Evolutionary conservation across 2,113 vertebrate species (phyloP), one percentile per base, ranked within the genome.

Genomic region (Carassius auratus): DNA sequence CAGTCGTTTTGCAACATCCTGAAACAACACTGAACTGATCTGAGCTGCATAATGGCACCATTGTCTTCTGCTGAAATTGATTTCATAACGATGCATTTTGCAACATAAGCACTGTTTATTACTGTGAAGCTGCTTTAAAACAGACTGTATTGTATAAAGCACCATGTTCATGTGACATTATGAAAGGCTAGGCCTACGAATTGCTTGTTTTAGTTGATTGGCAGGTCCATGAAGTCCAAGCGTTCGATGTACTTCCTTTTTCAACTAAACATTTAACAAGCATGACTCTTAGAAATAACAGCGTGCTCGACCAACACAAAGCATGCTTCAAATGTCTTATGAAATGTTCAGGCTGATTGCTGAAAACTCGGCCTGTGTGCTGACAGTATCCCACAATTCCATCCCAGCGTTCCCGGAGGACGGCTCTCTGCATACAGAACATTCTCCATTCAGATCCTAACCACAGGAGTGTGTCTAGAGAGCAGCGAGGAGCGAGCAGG

Each of bases 191-290:
- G 10, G 30, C 52, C 23, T 50, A 19, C 19, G 21, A 84, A 73
- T 45, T 84, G 75, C 55, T 38, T 73, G 23, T 76, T 76, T 78
- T 59, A 62, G 38, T 12, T 74, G 62, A 83, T 77, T 69, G 73
- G n/a, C 73, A 80, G 21, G 23, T 36, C 33, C 52, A n/a, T 76
- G 57, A 83, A n/a, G 19, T 78, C 62, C 61, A 23, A 55, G 21
- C 61, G 17, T 57, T 8, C 9, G 36, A 21, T 86, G 73, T 19
- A 66, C 59, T 76, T 73, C 45, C 38, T 48, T 69, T 77, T 84
- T 73, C 30, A n/a, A 71, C 33, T 79, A 69, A 78, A 80, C 36
- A 42, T 84, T 42, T 80, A 87, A 81, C 64, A 87, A 66, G 71
- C 57, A 75, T 48, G 59, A 74, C 52, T 71, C 19, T 13, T 36